Conservation (phyloP, 92 coral and sea anemone genomes). For the Epizoanthus stellaris region DNA sequence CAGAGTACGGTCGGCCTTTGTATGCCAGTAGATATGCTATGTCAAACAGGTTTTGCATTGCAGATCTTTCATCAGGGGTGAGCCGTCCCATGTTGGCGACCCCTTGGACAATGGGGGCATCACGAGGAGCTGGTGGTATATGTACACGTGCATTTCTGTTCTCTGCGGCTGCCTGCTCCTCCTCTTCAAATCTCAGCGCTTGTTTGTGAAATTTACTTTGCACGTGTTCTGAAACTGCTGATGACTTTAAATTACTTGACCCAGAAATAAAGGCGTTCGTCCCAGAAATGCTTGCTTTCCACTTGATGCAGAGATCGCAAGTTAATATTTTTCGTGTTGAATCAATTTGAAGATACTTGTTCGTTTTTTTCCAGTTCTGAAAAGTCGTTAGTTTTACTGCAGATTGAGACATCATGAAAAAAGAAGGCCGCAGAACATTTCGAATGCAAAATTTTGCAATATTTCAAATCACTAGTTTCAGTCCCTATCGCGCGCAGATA, state of each 20-base stretch:
- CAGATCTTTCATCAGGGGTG: conserved; percentile 53
- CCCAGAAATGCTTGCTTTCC: conserved; percentile 58
- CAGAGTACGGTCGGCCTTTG: conserved; percentile 63
- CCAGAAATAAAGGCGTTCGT: conserved; percentile 63
- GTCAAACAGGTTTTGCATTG: conserved; percentile 65
- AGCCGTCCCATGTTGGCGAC: conserved; percentile 61
- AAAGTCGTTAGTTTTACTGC: conserved; percentile 27
- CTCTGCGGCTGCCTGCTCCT: conserved; percentile 65
- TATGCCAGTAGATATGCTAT: conserved; percentile 62
- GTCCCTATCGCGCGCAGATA: no score
- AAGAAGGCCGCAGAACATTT: conserved; percentile 26
- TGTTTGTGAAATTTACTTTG: conserved; percentile 65
- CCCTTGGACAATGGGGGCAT: conserved; percentile 64
- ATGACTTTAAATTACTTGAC: conserved; percentile 58
- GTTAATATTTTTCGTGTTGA: conserved; percentile 32
- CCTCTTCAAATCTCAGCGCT: conserved; percentile 61
- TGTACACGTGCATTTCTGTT: conserved; percentile 62
- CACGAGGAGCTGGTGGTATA: conserved; percentile 46
- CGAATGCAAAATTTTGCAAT: background rate
- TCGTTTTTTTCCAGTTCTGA: conserved; percentile 26
- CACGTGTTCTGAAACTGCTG: conserved; percentile 57
- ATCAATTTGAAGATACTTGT: conserved; percentile 46
- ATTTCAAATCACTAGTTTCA: background rate
- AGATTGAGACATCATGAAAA: conserved; percentile 19
- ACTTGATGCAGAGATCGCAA: conserved; percentile 49